Evolutionary conservation across 1,140 invertebrate genomes (phyloP), one percentile per base, ranked within the genome.

Genomic region (Theocolax elegans): DNA sequence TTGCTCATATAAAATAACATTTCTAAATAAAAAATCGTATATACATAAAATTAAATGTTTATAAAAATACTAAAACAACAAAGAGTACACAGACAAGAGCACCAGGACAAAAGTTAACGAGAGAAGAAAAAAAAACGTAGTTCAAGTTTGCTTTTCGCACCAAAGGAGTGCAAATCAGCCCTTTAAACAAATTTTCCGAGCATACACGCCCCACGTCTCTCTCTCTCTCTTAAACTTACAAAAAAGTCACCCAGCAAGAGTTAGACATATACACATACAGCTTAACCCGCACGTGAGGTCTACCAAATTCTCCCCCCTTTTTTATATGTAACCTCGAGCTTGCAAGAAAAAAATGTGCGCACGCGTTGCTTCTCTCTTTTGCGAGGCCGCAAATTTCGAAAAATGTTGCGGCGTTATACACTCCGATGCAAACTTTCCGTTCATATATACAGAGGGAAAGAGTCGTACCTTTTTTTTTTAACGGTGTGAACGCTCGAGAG

Each of bases 81-180:
- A 15, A 44, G 42, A n/a, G 42, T 15, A 3, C 13, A 6, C 13
- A 44, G 3, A n/a, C 6, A n/a, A 44, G 42, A 15, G 15, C 42
- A 15, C 10, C 42, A 15, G 15, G 42, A 44, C 10, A 35, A 44
- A 44, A 15, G 13, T 9, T 44, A 44, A 9, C 15, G 42, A 44
- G 15, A 44, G 10, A n/a, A 44, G 23, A 4, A 27, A 51, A 51
- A 51, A 19, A 3, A 21, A 19, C 10, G 42, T n/a, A 9, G 42
- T 44, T 44, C 31, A 35, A 51, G 35, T 10, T 17, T 0, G 19
- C 13, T 42, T 25, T 42, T 27, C 3, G 7, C 12, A 17, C 31
- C 38, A 46, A 62, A 46, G 59, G 42, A 9, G 42, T 62, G 42
- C 25, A 62, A 62, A 62, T 62, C 40, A 62, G 15, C 19, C 23